Base-by-base conservation (phyloP, 2,888 invertebrate species). In the Campoplex nolae region DNA sequence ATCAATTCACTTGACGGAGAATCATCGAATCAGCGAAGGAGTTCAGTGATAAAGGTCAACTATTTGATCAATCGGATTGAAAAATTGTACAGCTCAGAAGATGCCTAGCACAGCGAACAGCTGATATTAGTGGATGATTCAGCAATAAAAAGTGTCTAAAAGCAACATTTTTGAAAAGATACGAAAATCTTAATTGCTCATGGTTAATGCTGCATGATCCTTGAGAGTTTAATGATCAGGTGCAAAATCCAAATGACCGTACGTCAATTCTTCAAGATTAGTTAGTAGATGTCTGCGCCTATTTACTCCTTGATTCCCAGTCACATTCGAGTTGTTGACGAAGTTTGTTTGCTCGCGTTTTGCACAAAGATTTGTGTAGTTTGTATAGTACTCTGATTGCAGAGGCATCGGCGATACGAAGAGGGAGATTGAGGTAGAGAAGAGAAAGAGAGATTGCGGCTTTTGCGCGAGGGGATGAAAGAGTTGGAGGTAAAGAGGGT, bases 381-480 rank as follows among this genome's bases (percentile, higher is more conserved):
- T 87, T 79, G 75, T 83, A 84, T 58, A 80, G 83, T 56, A 67
- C 65, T 74, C 68, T 75, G 88, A 86, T 85, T 78, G 83, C 83
- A 80, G 62, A 35, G 74, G 68, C 51, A 73, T 81, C 71, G 74
- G 48, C 48, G 79, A 75, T 58, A 62, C 56, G 73, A 28, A 54
- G 71, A 71, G 32, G 8, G 56, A 51, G 79, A 70, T 67, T 51
- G 56, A 68, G 67, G 45, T 28, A 48, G 80, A 42, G 65, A 32
- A 45, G 79, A 54, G 68, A 23, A 54, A 32, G 54, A 32, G 48
- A 70, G 48, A 32, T 68, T 35, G 62, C 35, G 65, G 79, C 68
- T 62, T 83, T 80, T 75, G 80, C 58, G 71, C 76, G 84, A 82
- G 82, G 82, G 85, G 87, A 80, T 85, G 84, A 84, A 86, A 85